Evolutionary conservation across 2,113 vertebrate genomes (phyloP).

Genomic region (Phalacrocorax carbo): DNA sequence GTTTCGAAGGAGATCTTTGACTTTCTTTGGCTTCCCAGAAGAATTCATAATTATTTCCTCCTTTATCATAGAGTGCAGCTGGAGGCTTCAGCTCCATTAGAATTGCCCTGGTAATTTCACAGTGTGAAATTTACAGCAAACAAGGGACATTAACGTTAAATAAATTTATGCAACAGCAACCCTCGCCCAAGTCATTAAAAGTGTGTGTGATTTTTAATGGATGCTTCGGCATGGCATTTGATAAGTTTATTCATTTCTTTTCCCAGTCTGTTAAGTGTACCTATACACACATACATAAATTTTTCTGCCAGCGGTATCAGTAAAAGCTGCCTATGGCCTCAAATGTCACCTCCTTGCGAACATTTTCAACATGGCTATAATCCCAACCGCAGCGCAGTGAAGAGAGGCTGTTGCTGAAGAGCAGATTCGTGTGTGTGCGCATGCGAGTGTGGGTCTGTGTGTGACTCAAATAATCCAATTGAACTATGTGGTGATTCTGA

Average conservation of each 20-base stretch:
- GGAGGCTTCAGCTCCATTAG: conserved; percentile 65
- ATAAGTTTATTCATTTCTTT: conserved; percentile 56
- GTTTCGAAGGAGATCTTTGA: conserved; percentile 59
- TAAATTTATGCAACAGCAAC: conserved; percentile 68
- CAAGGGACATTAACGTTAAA: conserved; percentile 66
- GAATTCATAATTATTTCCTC: conserved; percentile 64
- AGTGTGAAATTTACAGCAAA: conserved; percentile 66
- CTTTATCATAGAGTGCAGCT: conserved; percentile 68
- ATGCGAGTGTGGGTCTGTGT: not conserved
- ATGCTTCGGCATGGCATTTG: conserved; percentile 47
- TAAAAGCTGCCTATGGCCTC: not conserved
- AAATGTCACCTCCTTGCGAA: not conserved
- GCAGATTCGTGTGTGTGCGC: not conserved
- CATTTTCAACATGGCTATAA: not conserved
- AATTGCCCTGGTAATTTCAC: conserved; percentile 67
- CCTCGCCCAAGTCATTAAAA: conserved; percentile 64
- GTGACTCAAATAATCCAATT: conserved; percentile 52
- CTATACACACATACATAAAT: not conserved
- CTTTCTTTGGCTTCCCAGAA: conserved; percentile 62
- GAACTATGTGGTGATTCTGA: conserved; percentile 44
- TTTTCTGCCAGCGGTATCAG: not conserved
- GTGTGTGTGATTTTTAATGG: conserved; percentile 43
- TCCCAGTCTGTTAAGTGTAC: not conserved
- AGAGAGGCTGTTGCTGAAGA: not conserved
- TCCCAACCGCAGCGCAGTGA: not conserved